Evolutionary conservation across 2,113 vertebrate genomes (phyloP), one percentile per base, ranked within the genome.

Genomic region (Ptyas mucosa): DNA sequence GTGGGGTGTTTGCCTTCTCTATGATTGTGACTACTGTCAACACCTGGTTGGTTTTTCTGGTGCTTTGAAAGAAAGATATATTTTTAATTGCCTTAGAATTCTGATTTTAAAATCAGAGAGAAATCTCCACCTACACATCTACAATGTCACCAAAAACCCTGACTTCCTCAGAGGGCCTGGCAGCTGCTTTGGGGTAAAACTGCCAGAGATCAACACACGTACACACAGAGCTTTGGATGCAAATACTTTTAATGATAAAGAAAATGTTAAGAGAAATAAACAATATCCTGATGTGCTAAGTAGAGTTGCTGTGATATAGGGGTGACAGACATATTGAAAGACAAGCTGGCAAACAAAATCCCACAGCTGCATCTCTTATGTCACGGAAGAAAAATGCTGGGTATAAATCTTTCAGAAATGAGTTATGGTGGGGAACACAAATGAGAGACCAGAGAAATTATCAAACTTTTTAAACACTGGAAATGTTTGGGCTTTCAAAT

Each of bases 361-460:
- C 90, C 93, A 93, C 95, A 97, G 97, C 97, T 97, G 96, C 96
- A 86, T 7, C 12, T 95, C 95, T 96, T 94, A 93, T 46, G 52
- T 86, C 54, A 85, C 93, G 94, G 95, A 96, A 95, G 95, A 94
- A 86, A 90, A 95, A 95, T 95, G 95, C 53, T 93, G 95, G 90
- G 85, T 58, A 88, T 93, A 49, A 53, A 61, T 90, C 54, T 21
- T 92, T 52, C 14, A 21, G n/a, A 86, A 93, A 75, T 89, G 55
- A 52, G 46, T 18, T 15, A 87, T 93, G 94, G 26, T 7, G 94
- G 61, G 94, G 91, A 55, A 20, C 91, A 91, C n/a, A 92, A 64
- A 94, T 91, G 94, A 93, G 61, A 39, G 87, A 91, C 34, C 10
- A 91, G 95, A 95, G 91, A 90, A 92, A 95, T 91, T 92, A 94